Evolutionary conservation across 2,113 vertebrate genomes (phyloP).

Genomic region (Zosterops japonicus): DNA sequence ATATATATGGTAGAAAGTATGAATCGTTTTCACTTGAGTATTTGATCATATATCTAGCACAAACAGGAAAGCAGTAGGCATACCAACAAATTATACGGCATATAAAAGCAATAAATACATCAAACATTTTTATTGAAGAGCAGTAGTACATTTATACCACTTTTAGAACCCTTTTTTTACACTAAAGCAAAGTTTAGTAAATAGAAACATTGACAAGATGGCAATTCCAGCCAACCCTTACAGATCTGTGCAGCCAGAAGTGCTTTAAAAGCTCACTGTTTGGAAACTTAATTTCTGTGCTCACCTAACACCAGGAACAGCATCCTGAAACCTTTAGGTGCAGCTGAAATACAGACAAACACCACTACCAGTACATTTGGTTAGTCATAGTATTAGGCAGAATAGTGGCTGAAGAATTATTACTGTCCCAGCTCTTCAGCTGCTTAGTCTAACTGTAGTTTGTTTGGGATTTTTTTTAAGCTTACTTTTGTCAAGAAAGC

Average conservation of each 20-base stretch:
- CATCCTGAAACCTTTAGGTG: not conserved
- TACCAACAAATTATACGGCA: not conserved
- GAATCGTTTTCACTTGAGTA: not conserved
- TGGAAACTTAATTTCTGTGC: not conserved
- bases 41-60: fast-evolving
- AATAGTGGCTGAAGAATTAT: not conserved
- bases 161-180: not conserved
- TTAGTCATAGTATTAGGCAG: not conserved
- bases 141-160: not conserved
- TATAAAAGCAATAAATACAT: not conserved
- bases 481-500: not conserved
- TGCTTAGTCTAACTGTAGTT: not conserved
- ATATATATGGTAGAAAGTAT: not conserved
- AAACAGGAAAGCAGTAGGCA: not conserved
- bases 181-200: not conserved
- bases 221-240: not conserved
- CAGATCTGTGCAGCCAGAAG: not conserved
- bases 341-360: not conserved
- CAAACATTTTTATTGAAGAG: not conserved
- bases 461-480: not conserved
- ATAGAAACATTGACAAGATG: not conserved
- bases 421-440: not conserved
- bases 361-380: not conserved
- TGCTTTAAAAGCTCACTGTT: not conserved
- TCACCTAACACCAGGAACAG: not conserved